Percentiles rank a stretch among this genome's conserved stretches.
phyloP scores from a whole-genome alignment of 2,113 vertebrate genomes.

The Cyanoderma ruficeps region DNA sequence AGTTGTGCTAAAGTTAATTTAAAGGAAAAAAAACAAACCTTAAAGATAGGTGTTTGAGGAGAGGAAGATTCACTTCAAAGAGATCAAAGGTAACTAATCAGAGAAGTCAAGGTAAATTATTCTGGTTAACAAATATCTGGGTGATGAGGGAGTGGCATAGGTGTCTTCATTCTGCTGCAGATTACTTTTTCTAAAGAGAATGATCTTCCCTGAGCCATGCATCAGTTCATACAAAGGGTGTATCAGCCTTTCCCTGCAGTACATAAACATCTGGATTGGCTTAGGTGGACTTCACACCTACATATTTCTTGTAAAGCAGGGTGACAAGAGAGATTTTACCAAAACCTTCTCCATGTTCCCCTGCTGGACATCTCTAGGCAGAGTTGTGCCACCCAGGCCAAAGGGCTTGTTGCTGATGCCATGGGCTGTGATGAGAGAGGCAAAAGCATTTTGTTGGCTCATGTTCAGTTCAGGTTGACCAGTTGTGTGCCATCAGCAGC shows the following conservation, averaged over 20 bases:
- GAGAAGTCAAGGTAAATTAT: not conserved
- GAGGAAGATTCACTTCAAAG: not conserved
- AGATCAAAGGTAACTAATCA: not conserved
- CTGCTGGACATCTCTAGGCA: not conserved
- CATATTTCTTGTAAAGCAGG: rapidly evolving
- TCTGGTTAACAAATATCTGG: not conserved
- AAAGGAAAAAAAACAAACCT: not conserved
- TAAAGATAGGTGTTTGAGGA: not conserved
- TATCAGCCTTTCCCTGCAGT: not conserved
- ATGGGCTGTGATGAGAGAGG: not conserved
- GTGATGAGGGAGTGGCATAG: not conserved
- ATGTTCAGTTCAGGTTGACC: not conserved
- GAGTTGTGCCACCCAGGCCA: not conserved
- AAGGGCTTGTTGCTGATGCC: not conserved
- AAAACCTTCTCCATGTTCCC: not conserved
- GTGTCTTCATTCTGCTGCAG: not conserved
- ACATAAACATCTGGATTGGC: not conserved
- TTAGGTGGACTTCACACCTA: not conserved
- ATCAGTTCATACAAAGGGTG: not conserved
- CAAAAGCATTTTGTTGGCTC: not conserved
- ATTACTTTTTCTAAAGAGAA: not conserved
- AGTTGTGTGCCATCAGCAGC: not conserved
- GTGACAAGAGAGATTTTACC: not conserved
- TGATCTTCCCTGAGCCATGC: not conserved
- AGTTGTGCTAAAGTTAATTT: not conserved